A percentile compares a stretch with the other conserved stretches of the same genome.
Conservation (phyloP, 2,113 vertebrate genomes). For the Microcebus murinus region DNA sequence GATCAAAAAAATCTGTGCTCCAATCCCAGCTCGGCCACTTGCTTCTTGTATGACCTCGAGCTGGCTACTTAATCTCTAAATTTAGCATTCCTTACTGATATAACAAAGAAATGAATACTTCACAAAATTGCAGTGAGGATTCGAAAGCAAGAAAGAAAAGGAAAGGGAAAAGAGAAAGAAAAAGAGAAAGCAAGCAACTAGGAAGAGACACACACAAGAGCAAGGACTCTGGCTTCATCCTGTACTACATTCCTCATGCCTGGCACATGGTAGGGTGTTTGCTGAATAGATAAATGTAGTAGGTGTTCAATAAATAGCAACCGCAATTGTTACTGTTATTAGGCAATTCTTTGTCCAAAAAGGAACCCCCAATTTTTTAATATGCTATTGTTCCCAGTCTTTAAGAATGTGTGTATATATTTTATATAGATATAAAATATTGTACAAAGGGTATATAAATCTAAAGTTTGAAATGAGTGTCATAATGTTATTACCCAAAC, state of each 20-base stretch:
- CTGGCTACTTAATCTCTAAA: conserved; percentile 10
- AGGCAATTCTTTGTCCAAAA: background rate
- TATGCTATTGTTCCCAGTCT: background rate
- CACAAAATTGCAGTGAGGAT: background rate
- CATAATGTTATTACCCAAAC: background rate
- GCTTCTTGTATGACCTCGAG: background rate
- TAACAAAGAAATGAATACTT: background rate
- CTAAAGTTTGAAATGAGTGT: background rate
- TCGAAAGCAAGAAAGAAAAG: background rate
- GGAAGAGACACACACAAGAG: background rate
- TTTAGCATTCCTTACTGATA: background rate
- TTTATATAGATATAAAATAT: background rate
- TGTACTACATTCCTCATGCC: background rate
- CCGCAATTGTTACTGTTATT: background rate
- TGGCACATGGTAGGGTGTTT: background rate
- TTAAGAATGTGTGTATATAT: background rate
- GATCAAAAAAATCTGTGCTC: background rate
- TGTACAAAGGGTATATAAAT: background rate
- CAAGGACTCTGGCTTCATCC: background rate
- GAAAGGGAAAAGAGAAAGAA: too few species aligned
- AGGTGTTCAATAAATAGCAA: background rate
- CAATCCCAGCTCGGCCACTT: background rate
- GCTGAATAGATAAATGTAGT: background rate
- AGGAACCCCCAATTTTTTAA: background rate
- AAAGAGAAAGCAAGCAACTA: background rate